Evolutionary conservation across 2,113 vertebrate genomes (phyloP), one percentile per base, ranked within the genome.

Genomic region (Cathartes aura): DNA sequence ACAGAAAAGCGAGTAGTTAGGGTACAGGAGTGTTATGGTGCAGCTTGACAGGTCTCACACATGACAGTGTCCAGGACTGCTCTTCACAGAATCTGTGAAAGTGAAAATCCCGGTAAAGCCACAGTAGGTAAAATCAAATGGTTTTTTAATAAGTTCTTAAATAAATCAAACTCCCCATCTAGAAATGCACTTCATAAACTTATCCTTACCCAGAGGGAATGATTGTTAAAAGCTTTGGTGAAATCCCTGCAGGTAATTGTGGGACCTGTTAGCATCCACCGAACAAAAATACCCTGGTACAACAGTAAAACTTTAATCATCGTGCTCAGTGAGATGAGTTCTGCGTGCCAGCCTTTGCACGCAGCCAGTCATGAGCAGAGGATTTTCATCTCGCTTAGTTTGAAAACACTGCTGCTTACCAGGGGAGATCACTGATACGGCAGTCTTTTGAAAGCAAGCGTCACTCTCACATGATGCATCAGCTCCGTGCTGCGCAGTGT

Each of bases 261-360:
- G 59, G 12, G 42, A 67, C 42, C 58, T 34, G 32, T 52, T 60
- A 15, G 34, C 11, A 3, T 6, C 6, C 43, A 32, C 47, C 1
- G 0, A 58, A 63, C 38, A 58, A 17, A 72, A 78, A 47, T 12
- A 36, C 29, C 14, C 14, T 3, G 19, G 20, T 48, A 30, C 70
- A 63, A 26, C 27, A 47, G 38, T 38, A 26, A 48, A 52, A 23
- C 48, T 47, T 63, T 3, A 7, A 9, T 87, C 42, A 1, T 32
- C 1, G 0, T 43, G 34, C 27, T 60, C 18, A 36, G 0, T 6
- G 4, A 75, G 58, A 32, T 8, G 27, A 42, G 26, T 45, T 67
- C 72, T 78, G 36, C 2, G 5, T 14, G 23, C 15, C 53, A 42
- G 27, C 76, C 40, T 21, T 14, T 52, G 68, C 67, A 48, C 1